Evolutionary conservation across 2,888 invertebrate species (phyloP), one percentile per base, ranked within the genome.

Genomic region (Penaeus monodon): DNA sequence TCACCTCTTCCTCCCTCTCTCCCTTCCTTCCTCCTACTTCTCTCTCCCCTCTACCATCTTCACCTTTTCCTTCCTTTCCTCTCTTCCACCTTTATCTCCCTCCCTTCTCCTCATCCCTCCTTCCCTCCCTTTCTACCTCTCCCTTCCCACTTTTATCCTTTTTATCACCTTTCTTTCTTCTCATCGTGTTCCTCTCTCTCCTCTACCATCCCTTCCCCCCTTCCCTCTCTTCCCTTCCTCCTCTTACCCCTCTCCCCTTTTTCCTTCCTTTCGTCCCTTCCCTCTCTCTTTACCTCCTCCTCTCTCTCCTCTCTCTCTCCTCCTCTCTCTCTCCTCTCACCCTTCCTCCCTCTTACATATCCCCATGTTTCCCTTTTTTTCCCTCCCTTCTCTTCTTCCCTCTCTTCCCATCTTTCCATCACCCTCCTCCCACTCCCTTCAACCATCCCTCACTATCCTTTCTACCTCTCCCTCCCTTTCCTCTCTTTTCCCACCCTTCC

Each of bases 351-450:
- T 7, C 2, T 8, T 6, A 0, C 38, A 2, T 8, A 4, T 7
- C 38, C 38, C 7, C 7, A 0, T 7, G 0, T 7, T 3, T 33
- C 3, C 33, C 33, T 2, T 3, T 3, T 2, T 3, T 3, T 3
- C 3, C 33, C 33, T 33, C 38, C 38, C 38, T 38, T 6, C 38
- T 0, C 38, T 6, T 7, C 38, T 7, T 6, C 0, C 7, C 38
- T 6, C 38, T 17, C 12, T 14, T 7, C 14, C 2, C 49, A 1
- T 2, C 38, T 7, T 38, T 38, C 8, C 8, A 38, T 6, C 38
- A 44, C 8, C 44, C 44, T 10, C 24, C 8, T 0, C 27, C 68
- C 64, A 20, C 64, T 63, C 79, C 4, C 63, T 6, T 7, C 2
- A 4, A 2, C 38, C 38, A 2, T 8, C 7, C 7, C 8, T 6